Evolutionary conservation across 2,113 vertebrate species (phyloP), one percentile per base, ranked within the genome.

Genomic region (Trichomycterus rosablanca): DNA sequence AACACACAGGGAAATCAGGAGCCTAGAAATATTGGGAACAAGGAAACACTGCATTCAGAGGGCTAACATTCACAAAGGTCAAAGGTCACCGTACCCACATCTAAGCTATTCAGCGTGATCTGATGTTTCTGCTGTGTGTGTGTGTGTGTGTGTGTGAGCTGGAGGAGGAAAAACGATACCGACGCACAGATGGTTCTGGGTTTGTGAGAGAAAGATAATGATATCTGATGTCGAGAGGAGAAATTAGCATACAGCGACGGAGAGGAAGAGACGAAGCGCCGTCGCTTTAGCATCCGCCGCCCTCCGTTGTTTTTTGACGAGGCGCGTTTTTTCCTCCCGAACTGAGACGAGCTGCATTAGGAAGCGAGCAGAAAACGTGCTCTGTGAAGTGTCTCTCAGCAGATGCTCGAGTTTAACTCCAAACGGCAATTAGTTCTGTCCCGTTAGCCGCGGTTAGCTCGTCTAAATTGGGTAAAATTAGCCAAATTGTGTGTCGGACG

Each of bases 141-240:
- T 45, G 46, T 20, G n/a, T 18, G 42, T 44, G 42, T 44, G 42
- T 44, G 42, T 44, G 42, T 46, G 54, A 53, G 48, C 45, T 30
- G 16, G 39, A 61, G 35, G 52, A 55, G 12, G 15, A 39, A 63
- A 65, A 54, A 35, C 35, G 45, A 54, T 30, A 11, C 32, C 15
- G 34, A 39, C 55, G 60, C 18, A 24, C 62, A 65, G 62, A 70
- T 70, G 68, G 68, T 65, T 26, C 39, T 7, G 40, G 48, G 43
- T 65, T 59, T 51, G 11, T 40, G 19, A 49, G 35, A 65, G 50
- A 57, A 49, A 28, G 62, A 65, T 70, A 59, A 70, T 59, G 61
- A 54, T 51, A 59, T 28, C 61, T 65, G 68, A 70, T 59, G 48
- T 42, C 10, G 62, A 60, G 39, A 37, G 30, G 44, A 69, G 37